Conservation (phyloP, 2,113 vertebrate genomes). For the Glareola pratincola region DNA sequence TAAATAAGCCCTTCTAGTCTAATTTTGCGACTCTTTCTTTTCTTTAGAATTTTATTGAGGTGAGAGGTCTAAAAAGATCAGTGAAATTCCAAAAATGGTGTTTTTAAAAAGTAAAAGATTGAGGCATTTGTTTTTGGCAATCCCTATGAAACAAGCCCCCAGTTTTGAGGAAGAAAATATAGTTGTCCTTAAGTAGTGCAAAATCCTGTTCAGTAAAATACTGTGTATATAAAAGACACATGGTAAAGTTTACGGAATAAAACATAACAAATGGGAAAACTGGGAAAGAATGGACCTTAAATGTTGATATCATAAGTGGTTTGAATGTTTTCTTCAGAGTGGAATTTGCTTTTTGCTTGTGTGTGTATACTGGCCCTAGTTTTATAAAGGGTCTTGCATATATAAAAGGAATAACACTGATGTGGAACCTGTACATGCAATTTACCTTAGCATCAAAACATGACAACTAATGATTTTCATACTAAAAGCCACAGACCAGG, state of each 20-base stretch:
- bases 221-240: background rate
- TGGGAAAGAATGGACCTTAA: background rate
- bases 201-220: background rate
- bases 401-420: background rate
- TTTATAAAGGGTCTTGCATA: background rate
- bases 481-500: rapidly evolving
- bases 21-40: background rate
- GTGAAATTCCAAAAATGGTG: background rate
- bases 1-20: background rate
- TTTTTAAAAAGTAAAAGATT: background rate
- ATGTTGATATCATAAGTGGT: background rate
- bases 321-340: background rate
- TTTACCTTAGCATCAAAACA: background rate
- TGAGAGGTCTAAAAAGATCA: background rate
- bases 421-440: background rate
- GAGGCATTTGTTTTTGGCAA: background rate
- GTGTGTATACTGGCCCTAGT: background rate
- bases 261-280: background rate
- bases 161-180: background rate
- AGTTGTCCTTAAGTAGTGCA: background rate
- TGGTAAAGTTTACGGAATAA: background rate
- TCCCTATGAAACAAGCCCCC: background rate
- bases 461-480: background rate
- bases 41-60: background rate
- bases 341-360: background rate